phyloP scores from a whole-genome alignment of 2,888 invertebrate genomes.

The Chrysolina oricalcia region DNA sequence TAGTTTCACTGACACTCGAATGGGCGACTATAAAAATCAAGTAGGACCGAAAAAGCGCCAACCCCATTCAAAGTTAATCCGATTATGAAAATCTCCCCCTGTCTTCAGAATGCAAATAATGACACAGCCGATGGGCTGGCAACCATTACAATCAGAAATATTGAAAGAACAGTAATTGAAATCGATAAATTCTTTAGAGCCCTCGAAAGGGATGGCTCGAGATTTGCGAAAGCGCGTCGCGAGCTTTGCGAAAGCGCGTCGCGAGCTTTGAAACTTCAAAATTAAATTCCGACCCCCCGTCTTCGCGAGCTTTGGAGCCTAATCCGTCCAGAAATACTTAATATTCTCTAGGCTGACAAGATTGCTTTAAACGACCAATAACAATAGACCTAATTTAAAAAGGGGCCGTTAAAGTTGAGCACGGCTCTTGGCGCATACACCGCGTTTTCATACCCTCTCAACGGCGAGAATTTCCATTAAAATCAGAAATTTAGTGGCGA shows the following conservation, averaged over 20 bases:
- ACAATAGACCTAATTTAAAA: slow-evolving; percentile 72
- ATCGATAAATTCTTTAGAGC: slow-evolving; percentile 48
- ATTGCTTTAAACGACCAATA: slow-evolving; percentile 70
- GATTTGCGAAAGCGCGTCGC: slow-evolving; percentile 46
- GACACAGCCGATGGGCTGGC: neutral
- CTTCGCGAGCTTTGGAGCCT: slow-evolving; percentile 59
- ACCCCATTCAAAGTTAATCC: slow-evolving; percentile 30
- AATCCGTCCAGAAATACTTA: slow-evolving; percentile 67
- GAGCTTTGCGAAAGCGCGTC: slow-evolving; percentile 42
- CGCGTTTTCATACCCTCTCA: slow-evolving; percentile 64
- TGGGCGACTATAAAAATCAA: neutral
- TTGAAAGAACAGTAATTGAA: slow-evolving; percentile 47
- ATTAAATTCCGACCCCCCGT: slow-evolving; percentile 63
- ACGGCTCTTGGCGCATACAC: slow-evolving; percentile 67
- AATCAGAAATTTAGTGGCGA: slow-evolving; percentile 76
- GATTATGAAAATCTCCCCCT: slow-evolving; percentile 25
- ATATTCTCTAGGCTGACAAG: slow-evolving; percentile 67
- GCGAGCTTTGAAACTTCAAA: slow-evolving; percentile 46
- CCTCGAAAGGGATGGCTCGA: slow-evolving; percentile 37
- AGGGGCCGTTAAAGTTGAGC: slow-evolving; percentile 69
- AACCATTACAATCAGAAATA: slow-evolving; percentile 28
- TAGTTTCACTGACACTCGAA: too few species aligned
- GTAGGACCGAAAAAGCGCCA: neutral
- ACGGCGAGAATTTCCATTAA: slow-evolving; percentile 75
- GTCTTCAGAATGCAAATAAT: slow-evolving; percentile 29